Evolutionary conservation across 2,888 invertebrate species (phyloP), one percentile per base, ranked within the genome.

Genomic region (Drosophila sordidapex): DNA sequence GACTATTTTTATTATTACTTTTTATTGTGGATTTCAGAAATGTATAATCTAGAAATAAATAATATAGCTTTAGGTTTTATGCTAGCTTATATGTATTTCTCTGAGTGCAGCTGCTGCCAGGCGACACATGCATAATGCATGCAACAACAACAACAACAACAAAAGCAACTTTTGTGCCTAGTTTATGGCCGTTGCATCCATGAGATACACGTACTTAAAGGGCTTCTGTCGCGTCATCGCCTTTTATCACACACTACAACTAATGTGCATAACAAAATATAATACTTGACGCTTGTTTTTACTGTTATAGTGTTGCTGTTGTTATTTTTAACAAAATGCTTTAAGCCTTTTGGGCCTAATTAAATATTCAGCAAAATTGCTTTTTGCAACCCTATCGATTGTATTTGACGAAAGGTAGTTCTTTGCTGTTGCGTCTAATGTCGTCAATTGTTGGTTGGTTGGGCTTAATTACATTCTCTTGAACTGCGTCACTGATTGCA

Each of bases 151-250:
- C 59, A 59, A 64, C 61, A 71, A 49, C 70, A 70, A 69, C 62
- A 68, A 58, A 67, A 71, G 63, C 72, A 81, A 66, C 68, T 66
- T 57, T 46, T 25, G 57, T 46, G 62, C 53, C 77, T 83, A 76
- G 65, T 80, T 87, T 84, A 83, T 87, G 74, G 75, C 87, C 74
- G 33, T 70, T 76, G 83, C 87, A 83, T 81, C 79, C 70, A 74
- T 57, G 68, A 70, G 71, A 79, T 81, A 66, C 65, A 62, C 49
- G 77, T 62, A 86, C 88, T 86, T 89, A 68, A 82, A 85, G 74
- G 86, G 86, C 70, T 86, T 89, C 89, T 72, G 80, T 66, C 69
- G 67, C 46, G 67, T 56, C 63, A 59, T 64, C 65, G 56, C 53
- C 58, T 62, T 79, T 80, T 80, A 76, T 76, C 72, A 69, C 67